Percentiles rank a stretch among this genome's conserved stretches.
Evolutionary conservation across 2,113 vertebrate genomes (phyloP).

Genomic region (Leptobrachium leishanense): DNA sequence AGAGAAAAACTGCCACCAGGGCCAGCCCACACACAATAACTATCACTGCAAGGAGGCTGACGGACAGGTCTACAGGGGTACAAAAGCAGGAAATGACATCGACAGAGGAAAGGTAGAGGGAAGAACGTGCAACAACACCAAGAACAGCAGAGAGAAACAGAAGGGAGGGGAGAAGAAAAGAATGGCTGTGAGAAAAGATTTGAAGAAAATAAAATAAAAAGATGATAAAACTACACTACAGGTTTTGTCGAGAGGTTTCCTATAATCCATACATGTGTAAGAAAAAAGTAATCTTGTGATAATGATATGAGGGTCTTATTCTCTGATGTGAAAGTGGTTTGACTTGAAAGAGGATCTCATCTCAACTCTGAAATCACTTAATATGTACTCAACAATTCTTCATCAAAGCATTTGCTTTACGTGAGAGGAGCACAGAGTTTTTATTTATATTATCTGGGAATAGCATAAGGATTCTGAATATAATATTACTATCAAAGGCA

Average conservation of each 20-base stretch:
- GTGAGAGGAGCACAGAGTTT: no score
- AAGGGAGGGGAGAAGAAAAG: constrained; percentile 60
- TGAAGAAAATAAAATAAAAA: constrained; percentile 38
- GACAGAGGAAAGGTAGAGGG: constrained; percentile 47
- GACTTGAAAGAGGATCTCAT: background rate
- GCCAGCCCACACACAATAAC: constrained; percentile 85
- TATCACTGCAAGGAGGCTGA: constrained; percentile 86
- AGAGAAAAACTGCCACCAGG: constrained; percentile 84
- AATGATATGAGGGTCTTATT: constrained; percentile 3
- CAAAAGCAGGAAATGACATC: constrained; percentile 56
- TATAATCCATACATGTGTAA: constrained; percentile 7
- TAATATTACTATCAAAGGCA: no score
- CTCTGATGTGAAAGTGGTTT: background rate
- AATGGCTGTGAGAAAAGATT: constrained; percentile 60
- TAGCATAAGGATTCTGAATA: no score
- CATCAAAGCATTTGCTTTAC: no score
- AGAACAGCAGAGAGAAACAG: constrained; percentile 49
- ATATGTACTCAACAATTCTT: no score
- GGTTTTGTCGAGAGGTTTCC: constrained; percentile 17
- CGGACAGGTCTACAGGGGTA: constrained; percentile 78
- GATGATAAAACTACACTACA: constrained; percentile 31
- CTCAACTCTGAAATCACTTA: no score
- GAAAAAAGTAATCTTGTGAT: constrained; percentile 17
- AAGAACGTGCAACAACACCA: constrained; percentile 26
- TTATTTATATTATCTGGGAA: no score